These are phyloP conservation scores for Oncorhynchus mykiss DNA, from an alignment of 2,113 vertebrate species.

Conservation along the genomic window DNA sequence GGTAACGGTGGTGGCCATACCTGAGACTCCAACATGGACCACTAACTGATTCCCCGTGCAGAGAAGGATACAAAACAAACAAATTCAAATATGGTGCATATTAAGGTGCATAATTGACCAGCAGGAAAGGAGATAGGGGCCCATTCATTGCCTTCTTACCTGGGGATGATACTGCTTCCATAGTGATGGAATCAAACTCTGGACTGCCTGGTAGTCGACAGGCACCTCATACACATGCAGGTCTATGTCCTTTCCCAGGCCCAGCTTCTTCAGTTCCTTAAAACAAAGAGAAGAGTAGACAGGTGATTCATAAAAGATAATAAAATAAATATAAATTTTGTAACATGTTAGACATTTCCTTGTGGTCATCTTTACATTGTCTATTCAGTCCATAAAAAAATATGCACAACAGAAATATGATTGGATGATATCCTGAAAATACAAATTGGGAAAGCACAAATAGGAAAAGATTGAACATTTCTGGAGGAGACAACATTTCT, in stretches of 20 bases:
- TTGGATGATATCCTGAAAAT: no score
- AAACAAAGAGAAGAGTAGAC: background rate
- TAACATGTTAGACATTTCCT: no score
- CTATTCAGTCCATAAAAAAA: background rate
- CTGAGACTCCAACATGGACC: conserved; percentile 93
- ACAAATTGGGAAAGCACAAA: no score
- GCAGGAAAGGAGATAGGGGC: background rate
- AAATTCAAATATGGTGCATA: background rate
- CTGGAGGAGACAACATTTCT: background rate
- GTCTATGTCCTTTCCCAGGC: conserved; percentile 83
- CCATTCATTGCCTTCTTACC: conserved; percentile 62
- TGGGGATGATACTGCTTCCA: conserved; percentile 91
- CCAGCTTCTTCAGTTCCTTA: conserved; percentile 92
- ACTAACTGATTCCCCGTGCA: conserved; percentile 75
- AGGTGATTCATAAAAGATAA: background rate
- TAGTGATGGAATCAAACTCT: conserved; percentile 86
- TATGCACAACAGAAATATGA: background rate
- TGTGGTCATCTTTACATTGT: background rate
- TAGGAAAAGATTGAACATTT: background rate
- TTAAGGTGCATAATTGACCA: background rate
- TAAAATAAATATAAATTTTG: background rate
- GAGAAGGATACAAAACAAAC: background rate
- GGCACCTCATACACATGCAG: conserved; percentile 90
- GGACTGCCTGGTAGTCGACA: conserved; percentile 91
- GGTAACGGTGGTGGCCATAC: conserved; percentile 90